A percentile compares a stretch with the other conserved stretches of the same genome.
Evolutionary conservation across 1,140 invertebrate species (phyloP).

Genomic region (Brachionus calyciflorus): DNA sequence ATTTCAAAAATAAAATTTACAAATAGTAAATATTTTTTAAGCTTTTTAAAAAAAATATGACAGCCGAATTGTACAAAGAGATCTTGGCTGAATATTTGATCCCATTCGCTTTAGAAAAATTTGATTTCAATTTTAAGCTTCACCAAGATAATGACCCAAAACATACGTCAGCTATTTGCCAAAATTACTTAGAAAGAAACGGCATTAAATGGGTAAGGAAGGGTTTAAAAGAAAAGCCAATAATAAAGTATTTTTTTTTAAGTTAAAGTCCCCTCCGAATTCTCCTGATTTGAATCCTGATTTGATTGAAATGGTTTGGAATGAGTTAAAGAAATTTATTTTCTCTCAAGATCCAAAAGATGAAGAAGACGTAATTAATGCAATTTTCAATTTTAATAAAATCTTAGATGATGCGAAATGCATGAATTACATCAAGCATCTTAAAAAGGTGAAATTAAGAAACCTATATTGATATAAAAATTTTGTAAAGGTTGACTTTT

Average conservation of each 20-base stretch:
- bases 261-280: neutral
- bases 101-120: neutral
- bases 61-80: neutral
- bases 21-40: neutral
- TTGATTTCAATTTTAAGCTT: neutral
- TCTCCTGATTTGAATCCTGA: conserved; percentile 9
- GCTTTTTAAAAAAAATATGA: conserved; percentile 23
- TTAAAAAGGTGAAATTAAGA: conserved; percentile 16
- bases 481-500: too few relatives aligned
- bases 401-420: neutral
- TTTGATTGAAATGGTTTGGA: conserved; percentile 7
- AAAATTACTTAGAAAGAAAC: too few relatives aligned
- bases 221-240: too few relatives aligned
- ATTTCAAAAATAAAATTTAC: neutral
- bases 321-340: neutral
- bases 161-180: neutral
- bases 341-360: neutral
- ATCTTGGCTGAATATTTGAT: neutral
- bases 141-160: neutral
- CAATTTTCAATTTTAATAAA: neutral
- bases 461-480: too few relatives aligned
- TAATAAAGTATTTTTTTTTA: too few relatives aligned
- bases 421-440: neutral
- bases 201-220: too few relatives aligned
- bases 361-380: neutral